Evolutionary conservation across 2,113 vertebrate species (phyloP), one percentile per base, ranked within the genome.

Genomic region (Cardinalis cardinalis): DNA sequence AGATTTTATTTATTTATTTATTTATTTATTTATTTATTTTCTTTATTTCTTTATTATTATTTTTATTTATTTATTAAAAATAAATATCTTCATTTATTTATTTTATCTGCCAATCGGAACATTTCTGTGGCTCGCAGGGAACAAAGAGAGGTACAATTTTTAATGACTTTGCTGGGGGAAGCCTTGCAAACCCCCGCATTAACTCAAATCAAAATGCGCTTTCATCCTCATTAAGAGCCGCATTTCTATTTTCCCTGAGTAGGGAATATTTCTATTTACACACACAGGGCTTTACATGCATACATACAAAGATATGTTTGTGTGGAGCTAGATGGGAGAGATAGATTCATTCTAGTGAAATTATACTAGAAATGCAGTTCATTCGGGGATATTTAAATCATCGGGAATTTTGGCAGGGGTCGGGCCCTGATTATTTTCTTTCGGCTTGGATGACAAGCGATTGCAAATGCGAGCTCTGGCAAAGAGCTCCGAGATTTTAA

Each of bases 381-480:
- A 82, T 79, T 84, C 43, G 84, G 90, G 90, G 94, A 90, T 93
- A 94, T 94, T 91, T 92, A 95, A 92, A 94, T 95, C 90, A 5
- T 1, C 11, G 88, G 32, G 69, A 84, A 88, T 95, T 92, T 95
- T 95, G 95, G 95, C 95, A 94, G 83, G 92, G 89, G 92, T 93
- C 92, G 80, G 86, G 94, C 69, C 77, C 58, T 90, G 90, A 72
- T 95, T 60, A 81, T 93, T 95, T 91, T 91, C 83, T 95, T 66
- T 88, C 23, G 76, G 75, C 12, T 23, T 84, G 88, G 92, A 95
- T 88, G 94, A 95, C 93, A 72, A 94, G 92, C 49, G 92, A 93
- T 94, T 93, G 95, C 92, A 95, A 95, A 94, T 87, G 88, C 5
- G 90, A 91, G 94, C 90, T 38, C 93, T 95, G 94, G 92, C 90